Evolutionary conservation across 1,140 invertebrate species (phyloP), one percentile per base, ranked within the genome.

Genomic region (Ceratina australensis): DNA sequence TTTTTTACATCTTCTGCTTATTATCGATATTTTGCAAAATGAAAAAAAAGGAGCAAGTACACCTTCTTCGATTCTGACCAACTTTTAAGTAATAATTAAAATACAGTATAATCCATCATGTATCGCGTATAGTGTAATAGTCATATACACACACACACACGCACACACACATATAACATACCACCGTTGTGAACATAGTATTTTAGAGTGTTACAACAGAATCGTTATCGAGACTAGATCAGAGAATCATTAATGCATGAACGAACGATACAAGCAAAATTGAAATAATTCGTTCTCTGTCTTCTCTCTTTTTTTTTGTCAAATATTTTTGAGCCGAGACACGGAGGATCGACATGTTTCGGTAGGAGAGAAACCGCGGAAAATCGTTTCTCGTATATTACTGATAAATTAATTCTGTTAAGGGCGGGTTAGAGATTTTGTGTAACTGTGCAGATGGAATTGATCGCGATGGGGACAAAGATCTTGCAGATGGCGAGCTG

Each of bases 401-500:
- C 80, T 79, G 72, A 79, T 63, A 61, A 81, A 80, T 64, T 72
- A 52, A 66, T 77, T 78, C 47, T 79, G 78, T 82, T 78, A 85
- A 79, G 85, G 78, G 82, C 84, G 83, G 87, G 76, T 88, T 89
- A 89, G 87, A 89, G 83, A 88, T 89, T 78, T 85, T 87, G 49
- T 85, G 33, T 90, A 83, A 89, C 83, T 90, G 90, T 89, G 84
- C 91, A 92, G 93, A 93, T 90, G 90, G 89, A 82, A 92, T 93
- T 86, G 94, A 93, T 83, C 92, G 91, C 42, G 94, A 94, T 68
- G 90, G 92, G 72, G 96, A 97, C 91, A 95, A 96, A 88, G 95
- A 96, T 84, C 93, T 97, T 77, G 96, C 95, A 67, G 97, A 98
- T 92, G 96, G 96, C 42, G 95, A 97, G 77, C 94, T 97, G 76